These are phyloP conservation scores for Danaus chrysippus DNA, from an alignment of 2,888 invertebrate genomes.

Conservation along the genomic window DNA sequence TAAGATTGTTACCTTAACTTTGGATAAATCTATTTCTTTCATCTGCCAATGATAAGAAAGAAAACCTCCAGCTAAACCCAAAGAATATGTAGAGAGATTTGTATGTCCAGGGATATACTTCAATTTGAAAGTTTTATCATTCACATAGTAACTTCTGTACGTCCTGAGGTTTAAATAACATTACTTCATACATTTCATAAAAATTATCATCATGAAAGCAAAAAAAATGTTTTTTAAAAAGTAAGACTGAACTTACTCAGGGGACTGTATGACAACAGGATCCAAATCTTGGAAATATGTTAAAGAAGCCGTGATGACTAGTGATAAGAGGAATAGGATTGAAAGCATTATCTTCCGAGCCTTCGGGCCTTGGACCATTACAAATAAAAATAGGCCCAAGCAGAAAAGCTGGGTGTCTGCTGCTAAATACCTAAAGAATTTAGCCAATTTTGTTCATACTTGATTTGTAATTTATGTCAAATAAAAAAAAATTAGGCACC, in stretches of 20 bases:
- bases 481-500: too few species aligned
- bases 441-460: background rate
- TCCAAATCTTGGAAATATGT: conserved; percentile 62
- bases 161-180: conserved; percentile 39
- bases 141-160: conserved; percentile 51
- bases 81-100: conserved; percentile 60
- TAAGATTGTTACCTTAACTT: conserved; percentile 45
- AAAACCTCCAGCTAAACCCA: conserved; percentile 64
- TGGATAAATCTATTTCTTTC: conserved; percentile 43
- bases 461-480: too few species aligned
- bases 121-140: conserved; percentile 55
- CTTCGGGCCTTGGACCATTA: conserved; percentile 41
- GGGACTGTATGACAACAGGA: conserved; percentile 60
- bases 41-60: conserved; percentile 55
- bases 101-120: conserved; percentile 64
- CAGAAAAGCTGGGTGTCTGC: conserved; percentile 71
- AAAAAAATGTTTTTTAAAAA: background rate
- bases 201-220: background rate
- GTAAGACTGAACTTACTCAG: conserved; percentile 56
- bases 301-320: conserved; percentile 49
- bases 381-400: conserved; percentile 55
- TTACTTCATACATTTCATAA: background rate
- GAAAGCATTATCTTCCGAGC: conserved; percentile 40
- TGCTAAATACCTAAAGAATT: conserved; percentile 62
- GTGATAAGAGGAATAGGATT: conserved; percentile 40